These are phyloP conservation scores for Hydrotaea diabolus DNA, from an alignment of 2,888 invertebrate species.

Conservation along the genomic window DNA sequence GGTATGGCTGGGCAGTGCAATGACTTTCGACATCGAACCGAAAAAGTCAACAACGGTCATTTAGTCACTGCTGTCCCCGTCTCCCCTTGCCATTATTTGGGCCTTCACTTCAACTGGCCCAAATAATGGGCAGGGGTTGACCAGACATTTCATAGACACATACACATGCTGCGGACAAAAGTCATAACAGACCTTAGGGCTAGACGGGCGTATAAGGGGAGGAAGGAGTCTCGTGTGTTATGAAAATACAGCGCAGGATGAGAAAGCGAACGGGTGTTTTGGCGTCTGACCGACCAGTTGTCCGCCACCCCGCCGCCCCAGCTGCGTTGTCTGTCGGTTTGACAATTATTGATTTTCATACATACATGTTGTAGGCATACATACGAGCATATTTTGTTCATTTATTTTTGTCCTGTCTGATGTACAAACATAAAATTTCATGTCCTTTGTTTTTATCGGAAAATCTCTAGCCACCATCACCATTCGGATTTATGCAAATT, in stretches of 20 bases:
- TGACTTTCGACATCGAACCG: neutral
- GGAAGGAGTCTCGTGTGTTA: too few species aligned
- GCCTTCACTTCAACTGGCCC: neutral
- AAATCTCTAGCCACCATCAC: conserved; percentile 42
- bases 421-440: conserved; percentile 17
- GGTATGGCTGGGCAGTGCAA: neutral
- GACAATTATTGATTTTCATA: conserved; percentile 57
- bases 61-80: too few species aligned
- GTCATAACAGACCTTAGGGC: neutral
- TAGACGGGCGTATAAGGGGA: neutral
- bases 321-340: neutral
- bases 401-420: conserved; percentile 31
- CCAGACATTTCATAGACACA: neutral
- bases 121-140: too few species aligned
- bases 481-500: conserved; percentile 59
- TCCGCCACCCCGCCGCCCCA: neutral
- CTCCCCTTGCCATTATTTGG: neutral
- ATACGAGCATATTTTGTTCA: neutral
- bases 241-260: neutral
- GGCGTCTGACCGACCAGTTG: neutral
- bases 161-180: neutral
- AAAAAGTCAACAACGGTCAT: neutral
- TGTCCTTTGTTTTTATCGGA: conserved; percentile 11
- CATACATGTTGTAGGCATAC: conserved; percentile 45
- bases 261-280: neutral